These are phyloP conservation scores for Nemopilema nomurai DNA, from an alignment of 30 jellyfish, hydroid and myxozoan species.

Conservation along the genomic window DNA sequence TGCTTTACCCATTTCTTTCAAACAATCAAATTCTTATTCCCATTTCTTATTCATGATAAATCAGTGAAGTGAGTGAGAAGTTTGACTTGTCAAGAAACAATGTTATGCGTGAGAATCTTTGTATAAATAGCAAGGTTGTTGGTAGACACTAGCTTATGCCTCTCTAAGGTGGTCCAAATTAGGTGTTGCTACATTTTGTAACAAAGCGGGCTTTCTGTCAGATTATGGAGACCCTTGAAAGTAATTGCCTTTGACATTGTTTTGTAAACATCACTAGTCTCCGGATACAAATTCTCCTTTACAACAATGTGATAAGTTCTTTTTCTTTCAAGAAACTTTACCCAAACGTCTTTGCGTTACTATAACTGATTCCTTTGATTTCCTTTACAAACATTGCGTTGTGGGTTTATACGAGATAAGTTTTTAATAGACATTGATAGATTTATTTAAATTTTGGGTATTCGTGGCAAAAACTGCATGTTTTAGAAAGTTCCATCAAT, in stretches of 20 bases:
- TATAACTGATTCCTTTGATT: too few relatives aligned
- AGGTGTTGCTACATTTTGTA: not conserved
- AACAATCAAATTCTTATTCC: too few relatives aligned
- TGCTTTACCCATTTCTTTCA: not conserved
- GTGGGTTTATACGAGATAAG: too few relatives aligned
- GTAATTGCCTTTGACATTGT: constrained; percentile 23
- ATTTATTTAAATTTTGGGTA: not conserved
- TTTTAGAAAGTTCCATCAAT: too few relatives aligned
- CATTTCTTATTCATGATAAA: too few relatives aligned
- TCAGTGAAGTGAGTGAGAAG: too few relatives aligned
- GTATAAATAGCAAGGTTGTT: too few relatives aligned
- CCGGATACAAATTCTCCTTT: constrained; percentile 5
- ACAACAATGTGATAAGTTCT: not conserved
- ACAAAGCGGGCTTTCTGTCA: constrained; percentile 23
- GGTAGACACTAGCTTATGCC: constrained; percentile 17
- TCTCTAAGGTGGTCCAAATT: constrained; percentile 49
- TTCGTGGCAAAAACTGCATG: too few relatives aligned
- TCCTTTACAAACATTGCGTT: too few relatives aligned
- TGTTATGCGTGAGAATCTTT: too few relatives aligned
- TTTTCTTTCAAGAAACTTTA: not conserved
- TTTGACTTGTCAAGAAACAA: too few relatives aligned
- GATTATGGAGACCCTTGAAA: constrained; percentile 5
- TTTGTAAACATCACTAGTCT: constrained; percentile 8
- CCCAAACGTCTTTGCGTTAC: not conserved
- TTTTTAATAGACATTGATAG: too few relatives aligned